Evolutionary conservation across 2,888 invertebrate species (phyloP).

Genomic region (Phyto melanocephala): DNA sequence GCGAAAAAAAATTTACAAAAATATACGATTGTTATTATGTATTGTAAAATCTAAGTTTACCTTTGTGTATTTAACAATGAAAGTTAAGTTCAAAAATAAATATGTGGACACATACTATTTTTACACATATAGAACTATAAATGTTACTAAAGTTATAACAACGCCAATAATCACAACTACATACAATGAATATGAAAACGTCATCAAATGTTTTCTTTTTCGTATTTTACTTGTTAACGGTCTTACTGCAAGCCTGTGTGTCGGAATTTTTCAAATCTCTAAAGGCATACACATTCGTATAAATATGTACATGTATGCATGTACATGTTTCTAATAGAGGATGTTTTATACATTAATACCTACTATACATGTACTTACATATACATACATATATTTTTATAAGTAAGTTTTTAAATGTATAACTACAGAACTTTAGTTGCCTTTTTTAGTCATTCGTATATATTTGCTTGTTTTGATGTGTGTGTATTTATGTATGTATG

Average conservation of each 20-base stretch:
- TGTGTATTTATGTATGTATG: not conserved
- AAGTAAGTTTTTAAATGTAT: not conserved
- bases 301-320: not conserved
- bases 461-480: not conserved
- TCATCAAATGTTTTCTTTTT: slow-evolving; percentile 1
- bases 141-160: not conserved
- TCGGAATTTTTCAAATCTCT: not conserved
- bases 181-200: not conserved
- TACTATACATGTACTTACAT: too few relatives aligned
- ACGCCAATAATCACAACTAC: not conserved
- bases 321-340: too few relatives aligned
- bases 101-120: not conserved
- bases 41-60: slow-evolving; percentile 12
- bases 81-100: not conserved
- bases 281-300: not conserved
- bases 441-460: not conserved
- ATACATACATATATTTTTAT: too few relatives aligned
- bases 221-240: not conserved
- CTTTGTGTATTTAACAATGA: slow-evolving; percentile 30
- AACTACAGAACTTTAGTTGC: not conserved
- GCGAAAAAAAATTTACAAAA: not conserved
- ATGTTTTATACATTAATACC: too few relatives aligned
- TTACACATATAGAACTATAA: too few relatives aligned
- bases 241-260: not conserved
- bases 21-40: slow-evolving; percentile 2